Evolutionary conservation across 2,888 invertebrate genomes (phyloP).

Genomic region (Cryptophagus acutangulus): DNA sequence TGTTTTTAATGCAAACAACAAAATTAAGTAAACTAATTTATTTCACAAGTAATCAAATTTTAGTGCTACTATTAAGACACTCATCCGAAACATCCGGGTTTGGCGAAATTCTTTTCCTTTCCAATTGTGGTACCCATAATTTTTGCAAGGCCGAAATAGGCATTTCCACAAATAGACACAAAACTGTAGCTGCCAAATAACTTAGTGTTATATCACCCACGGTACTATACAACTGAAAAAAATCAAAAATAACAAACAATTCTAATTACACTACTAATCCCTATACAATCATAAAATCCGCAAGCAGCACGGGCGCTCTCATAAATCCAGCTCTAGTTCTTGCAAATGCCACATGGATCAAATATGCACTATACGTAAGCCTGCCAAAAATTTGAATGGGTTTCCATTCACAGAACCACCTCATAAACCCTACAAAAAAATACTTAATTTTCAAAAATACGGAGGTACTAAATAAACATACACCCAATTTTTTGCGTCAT

Average conservation of each 20-base stretch:
- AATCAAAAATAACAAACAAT: not conserved
- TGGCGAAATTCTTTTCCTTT: too few relatives aligned
- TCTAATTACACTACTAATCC: conserved; percentile 29
- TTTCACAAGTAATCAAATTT: too few relatives aligned
- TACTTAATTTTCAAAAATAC: not conserved
- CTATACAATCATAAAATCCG: conserved; percentile 20
- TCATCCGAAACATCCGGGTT: too few relatives aligned
- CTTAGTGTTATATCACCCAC: conserved; percentile 19
- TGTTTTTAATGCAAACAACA: too few relatives aligned
- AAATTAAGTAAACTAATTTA: too few relatives aligned
- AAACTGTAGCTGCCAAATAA: conserved; percentile 19
- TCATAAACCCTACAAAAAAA: conserved; percentile 10
- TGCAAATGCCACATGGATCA: conserved; percentile 18
- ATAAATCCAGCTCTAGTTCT: conserved; percentile 25
- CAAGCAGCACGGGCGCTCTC: conserved; percentile 25
- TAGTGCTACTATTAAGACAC: too few relatives aligned
- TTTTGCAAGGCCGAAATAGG: conserved; percentile 31
- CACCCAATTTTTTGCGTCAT: conserved; percentile 15
- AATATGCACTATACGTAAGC: conserved; percentile 11
- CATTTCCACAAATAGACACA: conserved; percentile 30
- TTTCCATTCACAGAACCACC: conserved; percentile 8
- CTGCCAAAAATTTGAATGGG: conserved; percentile 10
- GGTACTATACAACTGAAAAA: conserved; percentile 11
- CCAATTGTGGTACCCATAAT: conserved; percentile 12
- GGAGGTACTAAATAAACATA: conserved; percentile 5